Evolutionary conservation across 2,888 invertebrate genomes (phyloP), one percentile per base, ranked within the genome.

Genomic region (Drosophila emarginata): DNA sequence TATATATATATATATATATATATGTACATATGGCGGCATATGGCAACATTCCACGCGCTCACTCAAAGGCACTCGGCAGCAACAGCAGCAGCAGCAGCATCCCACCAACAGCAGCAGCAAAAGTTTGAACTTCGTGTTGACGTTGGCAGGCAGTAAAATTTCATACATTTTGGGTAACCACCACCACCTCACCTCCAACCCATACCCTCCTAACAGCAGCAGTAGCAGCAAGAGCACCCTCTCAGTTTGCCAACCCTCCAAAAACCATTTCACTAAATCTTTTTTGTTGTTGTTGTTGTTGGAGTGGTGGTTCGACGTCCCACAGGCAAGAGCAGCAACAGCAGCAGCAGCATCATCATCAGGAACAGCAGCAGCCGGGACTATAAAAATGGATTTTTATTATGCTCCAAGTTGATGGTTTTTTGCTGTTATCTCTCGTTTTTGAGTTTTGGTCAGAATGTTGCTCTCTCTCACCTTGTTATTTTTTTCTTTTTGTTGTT

Each of bases 361-460:
- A 32, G 18, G 36, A 28, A 21, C 45, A 45, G 72, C 57, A 60
- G 74, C 77, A 74, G 80, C 78, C 75, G 78, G 82, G 87, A 80
- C 80, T 72, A 79, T 86, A 83, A 87, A 86, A 87, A 87, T 86
- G 87, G 78, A 87, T 86, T 87, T 86, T 85, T 86, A 87, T 87
- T 74, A 76, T 79, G 73, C 75, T 72, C 76, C 76, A 45, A 45
- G 45, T 12, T 76, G 66, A 64, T 54, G 73, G 12, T 66, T 50
- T 72, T 56, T 60, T 76, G 56, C 66, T 81, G 72, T 80, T 84
- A 80, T 80, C 84, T 77, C 50, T 66, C 54, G 18, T 45, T 45
- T 45, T 45, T 36, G 54, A 7, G 54, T 36, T 80, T 56, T 58
- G 64, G 65, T 36, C 67, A 74, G 81, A 65, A 70, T 64, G 74